Evolutionary conservation across 2,888 invertebrate species (phyloP).

Genomic region (Cataglyphis livida): DNA sequence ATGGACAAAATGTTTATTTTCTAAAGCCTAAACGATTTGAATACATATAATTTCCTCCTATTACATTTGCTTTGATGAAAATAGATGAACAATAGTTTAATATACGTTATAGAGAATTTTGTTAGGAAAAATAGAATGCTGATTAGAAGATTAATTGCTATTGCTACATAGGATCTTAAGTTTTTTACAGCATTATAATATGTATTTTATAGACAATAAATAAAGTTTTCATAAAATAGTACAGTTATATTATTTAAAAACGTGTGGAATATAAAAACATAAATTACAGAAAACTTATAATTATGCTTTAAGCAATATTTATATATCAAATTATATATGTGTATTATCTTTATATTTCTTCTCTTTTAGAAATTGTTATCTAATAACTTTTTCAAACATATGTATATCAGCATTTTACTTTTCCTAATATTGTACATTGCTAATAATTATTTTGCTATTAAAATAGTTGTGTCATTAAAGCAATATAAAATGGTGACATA

Average conservation of each 20-base stretch:
- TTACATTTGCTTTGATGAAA: conserved; percentile 58
- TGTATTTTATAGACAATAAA: conserved; percentile 3
- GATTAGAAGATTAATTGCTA: conserved; percentile 49
- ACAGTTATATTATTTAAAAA: not conserved
- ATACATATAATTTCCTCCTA: conserved; percentile 65
- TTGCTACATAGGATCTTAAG: not conserved
- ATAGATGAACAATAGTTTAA: conserved; percentile 61
- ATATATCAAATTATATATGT: not conserved
- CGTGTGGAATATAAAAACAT: not conserved
- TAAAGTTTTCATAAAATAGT: not conserved
- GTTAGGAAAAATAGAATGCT: conserved; percentile 67
- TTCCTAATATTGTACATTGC: conserved; percentile 13
- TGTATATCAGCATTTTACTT: conserved; percentile 62
- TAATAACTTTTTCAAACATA: not conserved
- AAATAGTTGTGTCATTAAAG: conserved; percentile 40
- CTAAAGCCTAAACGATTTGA: conserved; percentile 61
- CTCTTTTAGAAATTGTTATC: not conserved
- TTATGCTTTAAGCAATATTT: not conserved
- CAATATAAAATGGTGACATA: conserved; percentile 16
- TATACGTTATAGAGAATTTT: conserved; percentile 61
- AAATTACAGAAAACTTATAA: conserved; percentile 5
- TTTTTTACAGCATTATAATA: not conserved
- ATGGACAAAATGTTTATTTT: conserved; percentile 65
- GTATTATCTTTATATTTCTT: not conserved
- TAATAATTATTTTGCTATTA: conserved; percentile 34